These are phyloP conservation scores for Loripinus fragilis DNA, from an alignment of 2,888 invertebrate species.

Conservation along the genomic window DNA sequence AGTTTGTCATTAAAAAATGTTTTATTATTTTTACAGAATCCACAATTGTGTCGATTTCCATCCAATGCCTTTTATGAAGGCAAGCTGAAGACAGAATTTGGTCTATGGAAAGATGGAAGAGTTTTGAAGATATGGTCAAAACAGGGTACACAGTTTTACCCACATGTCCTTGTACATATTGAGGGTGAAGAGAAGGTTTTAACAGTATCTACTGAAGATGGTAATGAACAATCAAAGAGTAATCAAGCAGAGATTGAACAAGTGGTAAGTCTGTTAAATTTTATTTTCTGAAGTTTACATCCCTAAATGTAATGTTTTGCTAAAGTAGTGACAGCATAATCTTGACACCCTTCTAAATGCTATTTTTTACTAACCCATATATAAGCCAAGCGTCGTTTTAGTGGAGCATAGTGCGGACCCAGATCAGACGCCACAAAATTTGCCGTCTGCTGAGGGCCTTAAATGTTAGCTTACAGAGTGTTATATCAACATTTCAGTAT, in stretches of 20 bases:
- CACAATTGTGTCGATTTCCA: conserved; percentile 71
- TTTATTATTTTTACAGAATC: conserved; percentile 59
- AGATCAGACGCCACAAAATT: too few relatives aligned
- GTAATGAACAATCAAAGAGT: conserved; percentile 75
- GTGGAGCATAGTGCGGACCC: too few relatives aligned
- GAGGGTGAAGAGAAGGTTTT: conserved; percentile 72
- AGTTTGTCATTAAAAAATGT: too few relatives aligned
- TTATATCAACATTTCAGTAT: too few relatives aligned
- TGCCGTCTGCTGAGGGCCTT: too few relatives aligned
- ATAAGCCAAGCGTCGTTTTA: too few relatives aligned
- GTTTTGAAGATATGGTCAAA: conserved; percentile 38
- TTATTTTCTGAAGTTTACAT: too few relatives aligned
- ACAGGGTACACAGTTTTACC: conserved; percentile 23
- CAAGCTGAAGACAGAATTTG: conserved; percentile 50
- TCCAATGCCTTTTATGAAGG: conserved; percentile 72
- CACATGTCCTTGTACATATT: conserved; percentile 72
- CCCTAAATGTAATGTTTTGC: too few relatives aligned
- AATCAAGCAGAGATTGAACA: conserved; percentile 70
- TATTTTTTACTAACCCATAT: too few relatives aligned
- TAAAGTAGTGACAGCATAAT: too few relatives aligned
- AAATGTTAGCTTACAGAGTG: too few relatives aligned
- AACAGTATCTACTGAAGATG: conserved; percentile 75
- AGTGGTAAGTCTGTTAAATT: conserved; percentile 71
- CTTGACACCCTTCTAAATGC: too few relatives aligned
- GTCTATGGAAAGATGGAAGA: conserved; percentile 27